A percentile compares a stretch with the other conserved stretches of the same genome.
Conservation (phyloP, 2,888 invertebrate genomes). For the Drosophila crucigera region DNA sequence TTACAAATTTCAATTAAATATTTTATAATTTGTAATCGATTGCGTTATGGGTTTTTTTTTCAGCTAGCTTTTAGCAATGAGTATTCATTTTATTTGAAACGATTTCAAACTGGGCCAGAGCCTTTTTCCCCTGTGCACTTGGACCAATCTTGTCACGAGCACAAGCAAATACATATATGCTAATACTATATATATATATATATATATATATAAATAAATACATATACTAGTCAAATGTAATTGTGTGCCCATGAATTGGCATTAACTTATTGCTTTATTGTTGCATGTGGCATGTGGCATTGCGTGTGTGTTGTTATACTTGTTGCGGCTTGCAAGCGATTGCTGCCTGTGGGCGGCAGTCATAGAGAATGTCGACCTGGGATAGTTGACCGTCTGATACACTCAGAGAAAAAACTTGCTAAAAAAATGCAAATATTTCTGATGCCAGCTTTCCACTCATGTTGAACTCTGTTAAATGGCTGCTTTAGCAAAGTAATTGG, state of each 20-base stretch:
- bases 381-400: conserved; percentile 8
- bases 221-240: conserved; percentile 5
- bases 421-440: background rate
- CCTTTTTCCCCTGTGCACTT: conserved; percentile 44
- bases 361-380: conserved; percentile 20
- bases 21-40: background rate
- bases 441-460: background rate
- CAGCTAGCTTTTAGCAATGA: background rate
- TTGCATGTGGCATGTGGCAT: conserved; percentile 16
- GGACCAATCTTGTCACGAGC: conserved; percentile 74
- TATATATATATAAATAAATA: too few relatives aligned
- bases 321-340: conserved; percentile 1
- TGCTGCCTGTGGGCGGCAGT: conserved; percentile 14
- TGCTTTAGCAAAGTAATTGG: background rate
- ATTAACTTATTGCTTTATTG: conserved; percentile 3
- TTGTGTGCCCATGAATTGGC: conserved; percentile 27
- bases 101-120: background rate
- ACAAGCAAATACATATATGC: background rate
- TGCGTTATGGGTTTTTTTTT: background rate
- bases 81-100: conserved; percentile 1
- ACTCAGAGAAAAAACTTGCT: background rate
- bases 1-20: background rate
- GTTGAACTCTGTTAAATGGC: background rate
- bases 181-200: too few relatives aligned
- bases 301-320: conserved; percentile 8